Percentiles rank a stretch among this genome's conserved stretches.
Evolutionary conservation across 2,113 vertebrate species (phyloP).

Genomic region (Oncorhynchus mykiss): DNA sequence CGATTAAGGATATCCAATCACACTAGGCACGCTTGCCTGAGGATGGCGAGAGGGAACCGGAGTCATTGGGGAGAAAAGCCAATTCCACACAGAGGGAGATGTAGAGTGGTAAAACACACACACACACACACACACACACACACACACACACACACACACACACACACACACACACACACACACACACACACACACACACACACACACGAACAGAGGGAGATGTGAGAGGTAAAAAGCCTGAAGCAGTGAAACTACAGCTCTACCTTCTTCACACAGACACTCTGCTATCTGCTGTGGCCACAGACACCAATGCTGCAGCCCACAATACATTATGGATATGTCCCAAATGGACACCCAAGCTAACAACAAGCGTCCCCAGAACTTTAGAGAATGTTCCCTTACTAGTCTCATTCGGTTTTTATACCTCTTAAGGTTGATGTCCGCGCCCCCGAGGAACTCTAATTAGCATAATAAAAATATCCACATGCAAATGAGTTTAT

Average conservation of each 20-base stretch:
- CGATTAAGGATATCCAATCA: slow-evolving; percentile 14
- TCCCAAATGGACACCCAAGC: background rate
- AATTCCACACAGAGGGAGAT: slow-evolving; percentile 7
- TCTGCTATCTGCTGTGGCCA: slow-evolving; percentile 1
- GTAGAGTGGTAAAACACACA: background rate
- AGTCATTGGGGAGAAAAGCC: background rate
- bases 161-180: too few relatives aligned
- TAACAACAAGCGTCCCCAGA: too few relatives aligned
- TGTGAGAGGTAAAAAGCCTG: background rate
- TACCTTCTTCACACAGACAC: slow-evolving; percentile 7
- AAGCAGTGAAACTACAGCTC: background rate
- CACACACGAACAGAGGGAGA: background rate
- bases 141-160: too few relatives aligned
- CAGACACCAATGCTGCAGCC: background rate
- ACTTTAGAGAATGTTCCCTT: too few relatives aligned
- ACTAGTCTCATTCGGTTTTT: too few relatives aligned
- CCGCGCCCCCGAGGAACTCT: too few relatives aligned
- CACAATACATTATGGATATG: background rate
- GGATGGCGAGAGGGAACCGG: background rate
- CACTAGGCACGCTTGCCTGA: background rate
- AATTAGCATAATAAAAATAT: too few relatives aligned
- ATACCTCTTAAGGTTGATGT: too few relatives aligned
- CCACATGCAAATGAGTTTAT: too few relatives aligned
- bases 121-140: too few relatives aligned
- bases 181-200: too few relatives aligned